Evolutionary conservation across 2,113 vertebrate species (phyloP).

Genomic region (Excalfactoria chinensis): DNA sequence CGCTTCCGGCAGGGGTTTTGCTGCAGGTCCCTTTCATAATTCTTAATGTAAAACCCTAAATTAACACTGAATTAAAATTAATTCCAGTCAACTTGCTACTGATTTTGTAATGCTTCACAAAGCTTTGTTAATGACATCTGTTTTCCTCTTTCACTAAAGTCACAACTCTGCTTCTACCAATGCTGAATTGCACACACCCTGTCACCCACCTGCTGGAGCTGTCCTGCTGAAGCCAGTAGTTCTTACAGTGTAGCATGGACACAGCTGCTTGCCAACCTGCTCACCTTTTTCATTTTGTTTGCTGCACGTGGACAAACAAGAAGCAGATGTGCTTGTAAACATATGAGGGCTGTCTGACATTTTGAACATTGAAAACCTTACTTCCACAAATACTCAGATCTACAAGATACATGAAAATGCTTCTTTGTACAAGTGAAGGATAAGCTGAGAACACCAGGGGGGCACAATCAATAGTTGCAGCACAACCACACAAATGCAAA

Average conservation of each 20-base stretch:
- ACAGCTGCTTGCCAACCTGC: not conserved
- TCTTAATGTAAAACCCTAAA: not conserved
- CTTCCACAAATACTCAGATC: not conserved
- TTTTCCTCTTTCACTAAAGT: not conserved
- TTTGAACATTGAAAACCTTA: not conserved
- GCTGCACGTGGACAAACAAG: not conserved
- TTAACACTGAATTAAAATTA: not conserved
- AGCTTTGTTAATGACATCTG: not conserved
- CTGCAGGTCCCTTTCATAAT: not conserved
- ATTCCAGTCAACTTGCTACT: not conserved
- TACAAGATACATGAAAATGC: rapidly evolving
- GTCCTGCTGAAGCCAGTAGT: not conserved
- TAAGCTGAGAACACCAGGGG: not conserved
- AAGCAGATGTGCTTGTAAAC: not conserved
- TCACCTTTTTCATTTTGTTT: not conserved
- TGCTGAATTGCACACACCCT: not conserved
- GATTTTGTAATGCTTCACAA: not conserved
- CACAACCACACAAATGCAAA: not conserved
- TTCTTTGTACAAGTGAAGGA: not conserved
- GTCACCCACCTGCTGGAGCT: not conserved
- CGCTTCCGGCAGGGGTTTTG: not conserved
- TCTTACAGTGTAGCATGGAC: not conserved
- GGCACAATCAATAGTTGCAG: not conserved
- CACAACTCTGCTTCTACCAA: not conserved
- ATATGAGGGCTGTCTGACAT: not conserved